Evolutionary conservation across 2,113 vertebrate genomes (phyloP).

Genomic region (Labrus mixtus): DNA sequence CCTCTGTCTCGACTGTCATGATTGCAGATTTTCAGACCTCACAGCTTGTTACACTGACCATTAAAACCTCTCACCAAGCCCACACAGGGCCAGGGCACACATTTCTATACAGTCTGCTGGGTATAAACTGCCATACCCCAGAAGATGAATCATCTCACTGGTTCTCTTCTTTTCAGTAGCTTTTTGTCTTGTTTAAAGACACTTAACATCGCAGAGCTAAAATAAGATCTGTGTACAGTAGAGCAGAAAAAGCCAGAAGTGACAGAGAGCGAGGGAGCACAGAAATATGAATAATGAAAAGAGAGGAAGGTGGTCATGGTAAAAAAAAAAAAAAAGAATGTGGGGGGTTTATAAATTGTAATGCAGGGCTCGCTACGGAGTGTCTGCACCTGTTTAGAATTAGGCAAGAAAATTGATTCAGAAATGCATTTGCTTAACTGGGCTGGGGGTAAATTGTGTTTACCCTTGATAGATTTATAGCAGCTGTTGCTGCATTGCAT

Average conservation of each 20-base stretch:
- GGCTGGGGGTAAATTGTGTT: slow-evolving; percentile 37
- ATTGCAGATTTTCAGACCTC: slow-evolving; percentile 31
- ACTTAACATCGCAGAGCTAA: slow-evolving; percentile 33
- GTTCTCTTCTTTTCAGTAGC: slow-evolving; percentile 15
- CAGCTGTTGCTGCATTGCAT: slow-evolving; percentile 50
- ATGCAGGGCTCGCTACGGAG: neutral
- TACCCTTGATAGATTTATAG: slow-evolving; percentile 47
- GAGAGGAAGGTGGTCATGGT: slow-evolving; percentile 11
- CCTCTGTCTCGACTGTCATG: slow-evolving; percentile 24
- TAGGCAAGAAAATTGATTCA: slow-evolving; percentile 50
- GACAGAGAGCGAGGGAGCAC: slow-evolving; percentile 25
- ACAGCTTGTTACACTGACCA: slow-evolving; percentile 30
- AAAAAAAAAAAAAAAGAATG: slow-evolving; percentile 22
- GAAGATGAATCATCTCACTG: slow-evolving; percentile 56
- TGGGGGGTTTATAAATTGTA: slow-evolving; percentile 27
- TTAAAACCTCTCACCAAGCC: slow-evolving; percentile 37
- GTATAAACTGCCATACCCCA: slow-evolving; percentile 8
- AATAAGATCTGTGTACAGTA: slow-evolving; percentile 47
- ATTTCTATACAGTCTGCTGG: slow-evolving; percentile 33
- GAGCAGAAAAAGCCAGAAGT: slow-evolving; percentile 42
- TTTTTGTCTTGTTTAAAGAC: slow-evolving; percentile 37
- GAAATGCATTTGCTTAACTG: slow-evolving; percentile 38
- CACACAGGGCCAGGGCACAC: slow-evolving; percentile 50
- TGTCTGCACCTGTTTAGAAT: slow-evolving; percentile 37
- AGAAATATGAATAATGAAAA: slow-evolving; percentile 58